A percentile compares a stretch with the other conserved stretches of the same genome.
These are phyloP conservation scores for Pristis pectinata DNA, from an alignment of 2,797 vertebrate genomes.

Conservation along the genomic window DNA sequence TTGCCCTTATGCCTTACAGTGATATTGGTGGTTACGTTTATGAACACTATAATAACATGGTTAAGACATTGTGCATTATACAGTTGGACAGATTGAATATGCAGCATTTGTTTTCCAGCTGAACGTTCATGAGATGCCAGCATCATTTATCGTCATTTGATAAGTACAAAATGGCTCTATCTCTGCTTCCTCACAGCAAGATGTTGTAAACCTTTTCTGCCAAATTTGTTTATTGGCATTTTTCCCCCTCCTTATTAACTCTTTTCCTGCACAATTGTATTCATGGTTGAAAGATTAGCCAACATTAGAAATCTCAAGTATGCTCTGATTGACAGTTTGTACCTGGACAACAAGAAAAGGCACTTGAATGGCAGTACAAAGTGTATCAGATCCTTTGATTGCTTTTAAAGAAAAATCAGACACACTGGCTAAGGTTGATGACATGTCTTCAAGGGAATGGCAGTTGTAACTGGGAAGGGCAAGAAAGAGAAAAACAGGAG, in stretches of 20 bases:
- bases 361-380: not conserved
- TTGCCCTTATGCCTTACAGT: slow-evolving; percentile 48
- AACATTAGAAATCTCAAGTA: not conserved
- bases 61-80: slow-evolving; percentile 69
- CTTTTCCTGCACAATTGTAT: not conserved
- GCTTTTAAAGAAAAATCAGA: not conserved
- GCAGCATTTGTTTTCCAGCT: slow-evolving; percentile 68
- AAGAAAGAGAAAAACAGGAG: not conserved
- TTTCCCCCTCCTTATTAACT: not conserved
- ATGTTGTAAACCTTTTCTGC: not conserved
- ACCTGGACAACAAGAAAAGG: not conserved
- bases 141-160: slow-evolving; percentile 65
- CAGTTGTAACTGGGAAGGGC: not conserved
- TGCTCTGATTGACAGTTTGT: not conserved
- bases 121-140: slow-evolving; percentile 70
- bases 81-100: slow-evolving; percentile 77
- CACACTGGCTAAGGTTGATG: not conserved
- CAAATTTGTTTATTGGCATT: slow-evolving; percentile 15
- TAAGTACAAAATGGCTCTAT: slow-evolving; percentile 80
- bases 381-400: not conserved
- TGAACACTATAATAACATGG: slow-evolving; percentile 39
- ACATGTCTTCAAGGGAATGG: not conserved
- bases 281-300: not conserved
- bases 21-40: slow-evolving; percentile 44
- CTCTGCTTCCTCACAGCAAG: slow-evolving; percentile 41